Base-by-base conservation (phyloP, 2,113 vertebrate genomes). In the Podocnemis expansa region DNA sequence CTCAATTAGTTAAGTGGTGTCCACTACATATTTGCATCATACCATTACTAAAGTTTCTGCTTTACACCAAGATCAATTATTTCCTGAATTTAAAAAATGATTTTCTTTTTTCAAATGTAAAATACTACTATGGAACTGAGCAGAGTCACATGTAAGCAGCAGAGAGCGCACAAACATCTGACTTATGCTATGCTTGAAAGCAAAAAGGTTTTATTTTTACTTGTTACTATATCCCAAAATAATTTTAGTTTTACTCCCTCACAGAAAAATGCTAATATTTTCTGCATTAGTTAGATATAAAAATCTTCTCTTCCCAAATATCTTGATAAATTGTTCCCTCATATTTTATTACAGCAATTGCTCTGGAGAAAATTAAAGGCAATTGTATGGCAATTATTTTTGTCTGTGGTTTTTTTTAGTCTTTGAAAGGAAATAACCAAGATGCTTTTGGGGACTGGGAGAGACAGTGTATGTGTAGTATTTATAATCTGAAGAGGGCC, bases 111-210 rank as follows among this genome's bases (percentile, higher is more conserved):
- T 49, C 75, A 49, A 82, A 89, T 94, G 85, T 88, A 80, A 88
- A 88, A 95, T 94, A 76, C 70, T 80, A 51, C 85, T 25, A 38
- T 89, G 92, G 81, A 93, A 95, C 93, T 96, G 93, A 97, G 93
- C 96, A 97, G 89, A 96, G 94, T 96, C 95, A 86, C 81, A 95
- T 82, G 88, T 58, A 96, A 97, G 96, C 97, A 97, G 95, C 87
- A 95, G 97, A 97, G 97, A 97, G 96, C 94, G 93, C 82, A 95
- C 95, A 97, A 97, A 95, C 95, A 96, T 96, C 94, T 97, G 92
- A 97, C 97, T 98, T 97, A 93, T 84, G 94, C 89, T 93, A 38
- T 45, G 85, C 85, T 94, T 82, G 94, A 94, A 82, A 92, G 85
- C 82, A 96, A 82, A 47, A 51, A 85, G 45, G 67, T 11, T 70